Conservation (phyloP, 1,140 invertebrate species). For the Mya arenaria region DNA sequence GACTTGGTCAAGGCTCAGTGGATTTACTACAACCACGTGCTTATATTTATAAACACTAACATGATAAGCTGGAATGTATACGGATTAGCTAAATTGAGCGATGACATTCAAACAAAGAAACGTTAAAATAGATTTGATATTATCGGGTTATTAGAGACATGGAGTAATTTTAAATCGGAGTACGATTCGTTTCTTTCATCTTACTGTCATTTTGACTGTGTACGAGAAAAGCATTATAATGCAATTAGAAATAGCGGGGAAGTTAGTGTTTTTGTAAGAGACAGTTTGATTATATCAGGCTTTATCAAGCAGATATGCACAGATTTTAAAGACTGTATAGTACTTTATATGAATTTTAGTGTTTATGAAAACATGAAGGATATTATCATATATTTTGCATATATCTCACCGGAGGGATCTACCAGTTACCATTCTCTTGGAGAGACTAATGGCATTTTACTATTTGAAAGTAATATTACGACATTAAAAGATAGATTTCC, state of each 20-base stretch:
- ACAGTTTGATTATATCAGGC: neutral
- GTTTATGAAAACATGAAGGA: neutral
- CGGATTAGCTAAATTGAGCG: neutral
- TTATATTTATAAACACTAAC: neutral
- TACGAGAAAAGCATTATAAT: neutral
- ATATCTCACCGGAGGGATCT: neutral
- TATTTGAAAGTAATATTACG: slow-evolving; percentile 1
- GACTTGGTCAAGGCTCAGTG: neutral
- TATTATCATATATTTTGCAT: neutral
- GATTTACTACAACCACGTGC: neutral
- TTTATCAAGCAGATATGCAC: neutral
- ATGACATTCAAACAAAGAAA: neutral
- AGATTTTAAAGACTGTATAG: slow-evolving; percentile 15
- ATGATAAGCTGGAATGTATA: neutral
- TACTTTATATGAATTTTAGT: slow-evolving; percentile 4
- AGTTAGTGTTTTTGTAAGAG: slow-evolving; percentile 16
- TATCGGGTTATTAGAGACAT: neutral
- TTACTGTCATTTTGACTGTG: neutral
- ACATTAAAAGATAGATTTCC: neutral
- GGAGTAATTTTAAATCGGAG: slow-evolving; percentile 6
- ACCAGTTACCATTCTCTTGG: neutral
- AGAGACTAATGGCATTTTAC: neutral
- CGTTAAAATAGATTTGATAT: slow-evolving; percentile 4
- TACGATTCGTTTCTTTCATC: neutral
- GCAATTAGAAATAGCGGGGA: neutral